A percentile compares a stretch with the other conserved stretches of the same genome.
Evolutionary conservation across 2,797 vertebrate species (phyloP).

Genomic region (Distichodus sexfasciatus): DNA sequence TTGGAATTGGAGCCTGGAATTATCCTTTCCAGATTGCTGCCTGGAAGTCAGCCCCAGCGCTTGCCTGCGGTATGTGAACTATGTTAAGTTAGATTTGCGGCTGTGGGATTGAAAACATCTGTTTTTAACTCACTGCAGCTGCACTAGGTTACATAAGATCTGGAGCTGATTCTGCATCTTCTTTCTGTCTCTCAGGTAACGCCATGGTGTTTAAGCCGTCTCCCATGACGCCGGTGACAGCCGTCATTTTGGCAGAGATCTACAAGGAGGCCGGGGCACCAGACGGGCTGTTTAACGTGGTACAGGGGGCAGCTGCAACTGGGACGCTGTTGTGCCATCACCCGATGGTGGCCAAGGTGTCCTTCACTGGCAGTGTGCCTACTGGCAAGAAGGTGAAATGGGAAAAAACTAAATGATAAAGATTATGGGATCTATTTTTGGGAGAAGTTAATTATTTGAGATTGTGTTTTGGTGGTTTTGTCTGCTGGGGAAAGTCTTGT

Average conservation of each 20-base stretch:
- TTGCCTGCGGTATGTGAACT: constrained; percentile 84
- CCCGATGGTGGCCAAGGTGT: constrained; percentile 88
- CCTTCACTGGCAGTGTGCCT: constrained; percentile 95
- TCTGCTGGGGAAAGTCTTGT: too few relatives aligned
- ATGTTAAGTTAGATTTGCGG: background rate
- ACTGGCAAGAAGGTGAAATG: constrained; percentile 88
- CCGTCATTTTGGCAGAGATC: constrained; percentile 88
- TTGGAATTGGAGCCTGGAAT: constrained; percentile 94
- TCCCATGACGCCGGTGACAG: constrained; percentile 87
- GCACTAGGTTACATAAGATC: background rate
- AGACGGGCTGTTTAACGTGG: constrained; percentile 91
- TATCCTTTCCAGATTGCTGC: constrained; percentile 91
- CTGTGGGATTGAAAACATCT: background rate
- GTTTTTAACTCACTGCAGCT: background rate
- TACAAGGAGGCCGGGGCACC: constrained; percentile 86
- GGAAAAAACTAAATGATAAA: background rate
- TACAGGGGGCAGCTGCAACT: constrained; percentile 89
- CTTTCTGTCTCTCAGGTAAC: constrained; percentile 76
- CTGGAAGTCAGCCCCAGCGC: constrained; percentile 89
- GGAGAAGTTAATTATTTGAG: background rate
- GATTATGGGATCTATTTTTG: too few relatives aligned
- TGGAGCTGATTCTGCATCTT: background rate
- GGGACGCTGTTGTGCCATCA: constrained; percentile 90
- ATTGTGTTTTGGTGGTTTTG: background rate
- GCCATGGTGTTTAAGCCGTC: constrained; percentile 96